Evolutionary conservation across 2,888 invertebrate species (phyloP).

Genomic region (Andrena bicolor): DNA sequence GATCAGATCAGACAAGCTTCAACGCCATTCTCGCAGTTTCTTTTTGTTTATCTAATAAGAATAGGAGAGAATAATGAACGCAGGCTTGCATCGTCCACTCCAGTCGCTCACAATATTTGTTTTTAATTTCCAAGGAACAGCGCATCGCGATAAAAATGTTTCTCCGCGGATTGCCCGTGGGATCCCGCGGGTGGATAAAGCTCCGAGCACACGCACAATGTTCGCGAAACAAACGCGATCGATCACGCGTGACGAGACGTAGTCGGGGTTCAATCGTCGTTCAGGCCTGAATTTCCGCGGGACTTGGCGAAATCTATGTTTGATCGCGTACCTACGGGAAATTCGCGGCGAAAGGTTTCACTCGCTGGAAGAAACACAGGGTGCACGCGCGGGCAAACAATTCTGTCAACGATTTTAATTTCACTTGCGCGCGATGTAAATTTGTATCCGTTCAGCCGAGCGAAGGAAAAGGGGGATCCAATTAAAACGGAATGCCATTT

Average conservation of each 20-base stretch:
- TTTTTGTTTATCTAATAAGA: not conserved
- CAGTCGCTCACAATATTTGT: not conserved
- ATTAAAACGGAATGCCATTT: slow-evolving; percentile 42
- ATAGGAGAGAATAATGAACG: too few relatives aligned
- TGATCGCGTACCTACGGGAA: slow-evolving; percentile 23
- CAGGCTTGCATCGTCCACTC: too few relatives aligned
- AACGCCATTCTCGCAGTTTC: not conserved
- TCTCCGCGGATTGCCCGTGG: slow-evolving; percentile 11
- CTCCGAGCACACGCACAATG: not conserved
- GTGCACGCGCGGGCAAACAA: slow-evolving; percentile 48
- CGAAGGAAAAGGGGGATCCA: slow-evolving; percentile 38
- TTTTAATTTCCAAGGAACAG: not conserved
- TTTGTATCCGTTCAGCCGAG: slow-evolving; percentile 40
- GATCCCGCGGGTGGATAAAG: not conserved
- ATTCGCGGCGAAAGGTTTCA: slow-evolving; percentile 34
- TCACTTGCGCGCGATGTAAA: slow-evolving; percentile 45
- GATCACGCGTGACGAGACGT: slow-evolving; percentile 23
- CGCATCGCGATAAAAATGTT: slow-evolving; percentile 1
- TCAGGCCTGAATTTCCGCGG: slow-evolving; percentile 30
- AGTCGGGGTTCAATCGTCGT: slow-evolving; percentile 24
- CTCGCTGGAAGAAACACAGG: slow-evolving; percentile 48
- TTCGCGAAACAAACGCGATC: slow-evolving; percentile 47
- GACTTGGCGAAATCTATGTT: slow-evolving; percentile 40
- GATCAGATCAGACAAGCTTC: too few relatives aligned
- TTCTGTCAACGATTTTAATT: slow-evolving; percentile 61